Evolutionary conservation across 2,113 vertebrate genomes (phyloP), one percentile per base, ranked within the genome.

Genomic region (Otolemur garnettii): DNA sequence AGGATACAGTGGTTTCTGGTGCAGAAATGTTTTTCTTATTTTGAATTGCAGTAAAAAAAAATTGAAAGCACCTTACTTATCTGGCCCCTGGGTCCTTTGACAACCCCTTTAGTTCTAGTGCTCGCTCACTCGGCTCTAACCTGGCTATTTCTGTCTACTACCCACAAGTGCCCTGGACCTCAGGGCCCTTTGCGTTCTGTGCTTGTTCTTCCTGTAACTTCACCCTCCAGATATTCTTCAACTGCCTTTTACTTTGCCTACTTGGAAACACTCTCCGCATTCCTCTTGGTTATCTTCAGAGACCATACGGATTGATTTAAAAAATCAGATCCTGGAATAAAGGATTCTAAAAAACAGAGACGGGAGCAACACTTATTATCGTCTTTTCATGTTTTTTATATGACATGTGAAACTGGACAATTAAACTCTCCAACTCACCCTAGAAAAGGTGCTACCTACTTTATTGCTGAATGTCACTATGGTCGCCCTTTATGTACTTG

Each of bases 311-410:
- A 0, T 66, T 82, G 17, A 3, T 62, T 95, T 22, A 80, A 87
- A 96, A 53, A 71, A n/a, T 57, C 62, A 93, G 62, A 79, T 66
- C 74, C 30, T 69, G 79, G 30, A 62, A 66, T 9, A 90, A 90
- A 78, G 68, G 7, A 57, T 66, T 30, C 10, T 26, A 55, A 74
- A 68, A 71, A 57, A 33, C 7, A 60, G 24, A 38, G 9, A 19
- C 22, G 7, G 19, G 33, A 22, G 4, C 1, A 55, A 81, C 75
- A 38, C 6, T 4, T 81, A 35, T 2, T 62, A 14, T 28, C 87
- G 66, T 62, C 7, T 92, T 21, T 13, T 87, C 68, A 71, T 30
- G 35, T 10, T 12, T 15, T 15, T 80, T 55, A 38, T 66, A 50
- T 50, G 45, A 50, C 45, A 8, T 50, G 10, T 9, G 45, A 50